Conservation (phyloP, 1,140 invertebrate species). For the Zaprionus vittiger region DNA sequence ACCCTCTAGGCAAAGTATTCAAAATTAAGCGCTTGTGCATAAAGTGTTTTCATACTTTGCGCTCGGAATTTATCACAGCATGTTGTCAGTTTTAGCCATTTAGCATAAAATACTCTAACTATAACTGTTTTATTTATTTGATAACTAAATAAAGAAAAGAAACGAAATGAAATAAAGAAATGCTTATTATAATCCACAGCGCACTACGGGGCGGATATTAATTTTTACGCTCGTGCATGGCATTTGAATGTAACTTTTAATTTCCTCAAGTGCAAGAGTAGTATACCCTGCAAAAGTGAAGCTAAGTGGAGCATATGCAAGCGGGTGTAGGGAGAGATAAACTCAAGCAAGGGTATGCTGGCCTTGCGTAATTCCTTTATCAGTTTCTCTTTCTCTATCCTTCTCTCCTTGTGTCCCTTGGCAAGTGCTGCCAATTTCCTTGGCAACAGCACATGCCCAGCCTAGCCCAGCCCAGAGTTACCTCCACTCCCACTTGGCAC, state of each 20-base stretch:
- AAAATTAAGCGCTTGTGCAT: constrained; percentile 18
- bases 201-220: constrained; percentile 66
- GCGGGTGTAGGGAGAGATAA: not conserved
- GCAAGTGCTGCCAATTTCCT: constrained; percentile 71
- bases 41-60: constrained; percentile 46
- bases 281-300: not conserved
- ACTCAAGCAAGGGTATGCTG: not conserved
- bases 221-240: constrained; percentile 74
- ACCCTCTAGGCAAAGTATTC: constrained; percentile 5
- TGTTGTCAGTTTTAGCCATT: not conserved
- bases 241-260: constrained; percentile 77
- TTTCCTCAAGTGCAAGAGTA: constrained; percentile 68
- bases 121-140: constrained; percentile 6
- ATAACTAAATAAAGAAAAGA: constrained; percentile 7
- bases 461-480: not conserved
- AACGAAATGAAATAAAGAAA: not conserved
- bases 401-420: not conserved
- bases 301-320: not conserved
- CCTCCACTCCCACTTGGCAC: constrained; percentile 7
- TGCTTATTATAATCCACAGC: not conserved
- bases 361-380: not conserved
- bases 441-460: constrained; percentile 51
- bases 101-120: not conserved
- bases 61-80: not conserved
- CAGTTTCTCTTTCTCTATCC: constrained; percentile 3